Evolutionary conservation across 92 coral and sea anemone species (phyloP).

Genomic region (Epizoanthus stellaris): DNA sequence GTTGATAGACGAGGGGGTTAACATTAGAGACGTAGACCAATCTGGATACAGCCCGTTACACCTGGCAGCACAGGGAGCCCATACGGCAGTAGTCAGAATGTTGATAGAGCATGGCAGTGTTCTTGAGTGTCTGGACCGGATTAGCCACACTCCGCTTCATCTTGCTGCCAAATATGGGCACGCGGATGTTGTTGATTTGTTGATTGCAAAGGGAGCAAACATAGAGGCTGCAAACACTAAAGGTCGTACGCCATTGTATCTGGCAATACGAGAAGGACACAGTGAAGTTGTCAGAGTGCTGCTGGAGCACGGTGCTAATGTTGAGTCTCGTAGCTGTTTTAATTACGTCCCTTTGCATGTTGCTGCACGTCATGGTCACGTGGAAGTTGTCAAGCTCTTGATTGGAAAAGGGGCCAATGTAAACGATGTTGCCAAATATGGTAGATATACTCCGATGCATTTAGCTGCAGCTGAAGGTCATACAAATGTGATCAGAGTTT

Average conservation of each 20-base stretch:
- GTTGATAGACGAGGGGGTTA: not conserved
- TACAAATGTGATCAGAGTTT: not conserved
- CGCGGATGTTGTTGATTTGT: slow-evolving; percentile 36
- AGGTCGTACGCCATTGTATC: not conserved
- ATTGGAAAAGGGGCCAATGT: slow-evolving; percentile 28
- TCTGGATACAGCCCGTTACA: slow-evolving; percentile 40
- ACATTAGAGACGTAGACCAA: not conserved
- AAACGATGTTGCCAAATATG: slow-evolving; percentile 11
- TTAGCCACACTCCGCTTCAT: slow-evolving; percentile 19
- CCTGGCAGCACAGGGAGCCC: slow-evolving; percentile 27
- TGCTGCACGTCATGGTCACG: slow-evolving; percentile 41
- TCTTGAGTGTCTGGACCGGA: not conserved
- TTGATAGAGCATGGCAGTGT: slow-evolving; percentile 9
- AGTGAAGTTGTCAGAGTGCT: slow-evolving; percentile 15
- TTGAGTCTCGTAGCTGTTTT: not conserved
- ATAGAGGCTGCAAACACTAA: not conserved
- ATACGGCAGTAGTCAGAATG: slow-evolving; percentile 9
- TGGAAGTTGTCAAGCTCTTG: slow-evolving; percentile 26
- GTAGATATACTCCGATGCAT: slow-evolving; percentile 15
- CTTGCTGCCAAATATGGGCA: slow-evolving; percentile 42
- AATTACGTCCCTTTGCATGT: slow-evolving; percentile 42
- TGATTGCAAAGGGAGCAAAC: slow-evolving; percentile 40
- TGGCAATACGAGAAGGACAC: slow-evolving; percentile 33
- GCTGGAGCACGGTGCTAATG: slow-evolving; percentile 13
- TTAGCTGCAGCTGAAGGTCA: not conserved